Conservation (phyloP, 1,140 invertebrate species). For the Trichonephila clavata region DNA sequence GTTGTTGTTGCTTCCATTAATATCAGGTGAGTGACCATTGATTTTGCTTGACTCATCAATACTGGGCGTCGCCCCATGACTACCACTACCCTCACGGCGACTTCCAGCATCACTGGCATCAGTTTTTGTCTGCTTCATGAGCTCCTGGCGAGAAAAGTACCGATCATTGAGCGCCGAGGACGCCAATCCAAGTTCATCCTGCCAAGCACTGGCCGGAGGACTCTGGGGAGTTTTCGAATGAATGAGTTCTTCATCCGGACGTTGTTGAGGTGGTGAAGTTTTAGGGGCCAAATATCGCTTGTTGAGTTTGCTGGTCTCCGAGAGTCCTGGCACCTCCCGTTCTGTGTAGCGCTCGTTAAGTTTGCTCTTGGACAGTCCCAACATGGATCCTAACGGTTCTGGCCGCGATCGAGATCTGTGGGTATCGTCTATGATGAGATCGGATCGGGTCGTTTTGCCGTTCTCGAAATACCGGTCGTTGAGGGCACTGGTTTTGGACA, state of each 20-base stretch:
- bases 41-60: constrained; percentile 62
- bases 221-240: not conserved
- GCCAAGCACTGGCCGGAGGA: constrained; percentile 65
- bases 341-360: constrained; percentile 89
- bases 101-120: constrained; percentile 66
- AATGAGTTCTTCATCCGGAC: constrained; percentile 14
- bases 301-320: constrained; percentile 77
- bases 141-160: constrained; percentile 78
- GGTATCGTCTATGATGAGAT: constrained; percentile 12
- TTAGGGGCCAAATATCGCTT: constrained; percentile 70
- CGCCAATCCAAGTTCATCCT: constrained; percentile 78
- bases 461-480: constrained; percentile 93
- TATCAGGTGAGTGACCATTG: constrained; percentile 76
- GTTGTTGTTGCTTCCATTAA: constrained; percentile 63
- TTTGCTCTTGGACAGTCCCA: constrained; percentile 89
- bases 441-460: constrained; percentile 88
- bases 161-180: constrained; percentile 79
- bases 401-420: not conserved
- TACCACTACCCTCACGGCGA: constrained; percentile 50
- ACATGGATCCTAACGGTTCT: not conserved
- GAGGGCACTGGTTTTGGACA: constrained; percentile 91
- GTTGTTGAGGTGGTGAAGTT: not conserved
- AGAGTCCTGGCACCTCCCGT: constrained; percentile 69
- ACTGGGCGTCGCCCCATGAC: not conserved
- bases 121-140: constrained; percentile 76